Base-by-base conservation (phyloP, 2,888 invertebrate species). In the Cecidostiba fungosa region DNA sequence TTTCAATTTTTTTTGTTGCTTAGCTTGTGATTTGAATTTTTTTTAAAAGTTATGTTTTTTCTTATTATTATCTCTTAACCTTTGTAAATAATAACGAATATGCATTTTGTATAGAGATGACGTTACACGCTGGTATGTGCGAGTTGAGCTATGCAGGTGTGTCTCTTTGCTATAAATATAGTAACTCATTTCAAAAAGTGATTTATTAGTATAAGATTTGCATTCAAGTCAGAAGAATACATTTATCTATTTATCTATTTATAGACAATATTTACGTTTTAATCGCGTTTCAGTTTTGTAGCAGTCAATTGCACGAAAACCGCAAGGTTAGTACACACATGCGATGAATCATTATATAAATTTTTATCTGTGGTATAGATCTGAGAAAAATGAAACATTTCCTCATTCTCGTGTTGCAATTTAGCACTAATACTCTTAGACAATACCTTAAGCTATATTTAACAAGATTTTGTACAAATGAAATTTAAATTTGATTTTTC, bases 1-100 rank as follows among this genome's bases (percentile, higher is more conserved):
- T 77, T 72, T 83, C 77, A 36, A 73, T 83, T 83, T 62, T 47
- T 8, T 36, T n/a, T 26, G 6, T 6, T 32, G 29, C n/a, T n/a
- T 69, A 70, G n/a, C 6, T 69, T 32, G 69, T 29, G n/a, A 29
- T 14, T 19, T 12, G n/a, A 6, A 0, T 70, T 36, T 70, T 32
- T 10, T 5, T 36, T 6, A 29, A 19, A 12, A 16, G 14, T 6
- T 3, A 14, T 16, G 16, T 5, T 54, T 54, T 54, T n/a, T 54
- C 8, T 54, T 16, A 19, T 3, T 50, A 50, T 16, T 16, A 50
- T 50, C 16, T 50, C 1, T 54, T 16, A 6, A 54, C 54, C n/a
- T 54, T 54, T 54, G 6, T n/a, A 54, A 19, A 54, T n/a, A 59
- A 23, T 59, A 23, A n/a, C 1, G 8, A 54, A 19, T 23, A 19